Conservation (phyloP, 2,797 vertebrate species). For the Poecilia picta region DNA sequence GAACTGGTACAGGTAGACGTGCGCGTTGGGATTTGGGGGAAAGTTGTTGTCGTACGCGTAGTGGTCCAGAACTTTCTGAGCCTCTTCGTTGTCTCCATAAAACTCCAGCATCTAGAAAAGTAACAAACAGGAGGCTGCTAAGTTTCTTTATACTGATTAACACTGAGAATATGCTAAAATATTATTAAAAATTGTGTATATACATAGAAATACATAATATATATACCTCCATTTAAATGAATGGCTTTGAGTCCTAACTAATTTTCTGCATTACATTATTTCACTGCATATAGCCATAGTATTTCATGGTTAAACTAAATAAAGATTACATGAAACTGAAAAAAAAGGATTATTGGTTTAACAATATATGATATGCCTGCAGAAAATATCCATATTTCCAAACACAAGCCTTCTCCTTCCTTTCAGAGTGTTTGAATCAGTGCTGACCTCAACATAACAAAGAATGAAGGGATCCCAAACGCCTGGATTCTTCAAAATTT, state of each 20-base stretch:
- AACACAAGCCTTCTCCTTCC: neutral
- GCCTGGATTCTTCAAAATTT: conserved; percentile 86
- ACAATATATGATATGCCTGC: neutral
- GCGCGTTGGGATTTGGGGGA: conserved; percentile 92
- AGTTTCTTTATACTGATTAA: conserved; percentile 1
- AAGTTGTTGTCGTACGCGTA: conserved; percentile 88
- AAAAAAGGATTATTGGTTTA: neutral
- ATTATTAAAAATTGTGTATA: neutral
- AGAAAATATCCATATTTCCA: neutral
- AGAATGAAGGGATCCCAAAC: conserved; percentile 93
- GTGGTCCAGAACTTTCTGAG: conserved; percentile 81
- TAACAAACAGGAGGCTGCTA: neutral
- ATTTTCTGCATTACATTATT: neutral
- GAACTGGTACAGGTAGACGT: conserved; percentile 88
- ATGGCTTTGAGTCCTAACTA: neutral
- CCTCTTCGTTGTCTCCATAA: conserved; percentile 81
- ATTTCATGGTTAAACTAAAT: neutral
- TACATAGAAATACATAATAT: neutral
- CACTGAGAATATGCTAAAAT: neutral
- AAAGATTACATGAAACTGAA: neutral
- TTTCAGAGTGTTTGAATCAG: neutral
- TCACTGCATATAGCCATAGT: neutral
- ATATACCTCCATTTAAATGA: neutral
- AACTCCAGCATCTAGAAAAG: conserved; percentile 89
- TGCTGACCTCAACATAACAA: conserved; percentile 88